Evolutionary conservation across 2,888 invertebrate genomes (phyloP).

Genomic region (Odontocolon sp.): DNA sequence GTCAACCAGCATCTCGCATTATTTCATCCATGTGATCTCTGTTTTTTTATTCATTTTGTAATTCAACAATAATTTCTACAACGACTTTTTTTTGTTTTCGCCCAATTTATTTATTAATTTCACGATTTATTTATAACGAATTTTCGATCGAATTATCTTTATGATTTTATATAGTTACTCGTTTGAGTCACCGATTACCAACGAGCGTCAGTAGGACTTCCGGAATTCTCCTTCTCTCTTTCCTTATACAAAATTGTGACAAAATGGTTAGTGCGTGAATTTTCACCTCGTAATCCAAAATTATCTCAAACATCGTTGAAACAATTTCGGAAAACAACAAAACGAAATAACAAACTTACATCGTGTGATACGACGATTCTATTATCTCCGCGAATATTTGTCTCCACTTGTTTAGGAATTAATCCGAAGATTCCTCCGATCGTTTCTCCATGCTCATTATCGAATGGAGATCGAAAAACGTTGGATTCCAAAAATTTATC

Average conservation of each 20-base stretch:
- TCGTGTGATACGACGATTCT: slow-evolving; percentile 50
- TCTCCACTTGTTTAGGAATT: slow-evolving; percentile 17
- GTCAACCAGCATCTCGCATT: too few species aligned
- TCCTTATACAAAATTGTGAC: slow-evolving; percentile 60
- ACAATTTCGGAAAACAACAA: slow-evolving; percentile 40
- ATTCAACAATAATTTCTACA: too few species aligned
- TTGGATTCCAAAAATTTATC: slow-evolving; percentile 7
- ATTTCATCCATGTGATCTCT: too few species aligned
- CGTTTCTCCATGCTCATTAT: slow-evolving; percentile 42
- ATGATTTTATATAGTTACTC: not conserved
- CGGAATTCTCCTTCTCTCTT: slow-evolving; percentile 61
- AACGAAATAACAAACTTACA: slow-evolving; percentile 25
- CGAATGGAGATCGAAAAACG: slow-evolving; percentile 2
- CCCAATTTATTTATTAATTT: not conserved
- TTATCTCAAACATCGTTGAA: slow-evolving; percentile 65
- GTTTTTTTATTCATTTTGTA: too few species aligned
- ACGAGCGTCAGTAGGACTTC: slow-evolving; percentile 35
- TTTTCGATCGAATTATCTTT: not conserved
- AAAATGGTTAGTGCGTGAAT: slow-evolving; percentile 71
- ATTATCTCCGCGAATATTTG: slow-evolving; percentile 45
- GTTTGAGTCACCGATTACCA: slow-evolving; percentile 12
- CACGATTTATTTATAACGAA: not conserved
- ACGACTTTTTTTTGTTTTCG: too few species aligned
- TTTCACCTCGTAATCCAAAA: slow-evolving; percentile 67
- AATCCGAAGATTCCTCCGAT: slow-evolving; percentile 28